Evolutionary conservation across 2,888 invertebrate species (phyloP), one percentile per base, ranked within the genome.

Genomic region (Eupithecia vulgata): DNA sequence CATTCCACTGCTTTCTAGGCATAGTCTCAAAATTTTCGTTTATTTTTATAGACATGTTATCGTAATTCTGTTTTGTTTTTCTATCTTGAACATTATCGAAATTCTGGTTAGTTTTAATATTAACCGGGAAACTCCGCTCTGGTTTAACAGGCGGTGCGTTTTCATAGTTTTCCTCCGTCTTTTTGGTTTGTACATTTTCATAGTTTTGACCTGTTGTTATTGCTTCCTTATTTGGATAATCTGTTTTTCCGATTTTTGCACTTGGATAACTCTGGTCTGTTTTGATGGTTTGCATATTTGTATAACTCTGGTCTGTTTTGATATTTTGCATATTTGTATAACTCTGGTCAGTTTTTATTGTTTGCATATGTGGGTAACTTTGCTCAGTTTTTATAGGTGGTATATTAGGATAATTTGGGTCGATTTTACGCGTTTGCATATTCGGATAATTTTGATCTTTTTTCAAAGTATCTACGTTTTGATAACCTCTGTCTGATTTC

Each of bases 1-100:
- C 52, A 37, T 57, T 62, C 62, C 52, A 57, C 15, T 64, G 15
- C 67, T 72, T 62, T 68, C 61, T 40, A 10, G 65, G 40, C 17
- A 37, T 37, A 12, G 6, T 21, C 61, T 34, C 17, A 34, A 17
- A 17, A 17, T 34, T 17, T 61, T 57, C 12, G 34, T 34, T 8
- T 34, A 8, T 17, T 17, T 64, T 35, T 34, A 5, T 64, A n/a
- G 37, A 17, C 21, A 21, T 40, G 37, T 37, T 37, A 65, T 65
- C 40, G 65, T 42, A 40, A 65, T 37, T 64, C 37, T 6, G 30
- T 30, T 34, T 61, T 17, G 34, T 34, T 34, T 30, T 34, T 34
- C 34, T n/a, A 21, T 21, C n/a, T 37, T 35, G 35, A 17, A 35
- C 17, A 12, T 37, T 64, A 64, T 61, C 21, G 21, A 35, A 62